Evolutionary conservation across 2,888 invertebrate species (phyloP).

Genomic region (Elegia similella): DNA sequence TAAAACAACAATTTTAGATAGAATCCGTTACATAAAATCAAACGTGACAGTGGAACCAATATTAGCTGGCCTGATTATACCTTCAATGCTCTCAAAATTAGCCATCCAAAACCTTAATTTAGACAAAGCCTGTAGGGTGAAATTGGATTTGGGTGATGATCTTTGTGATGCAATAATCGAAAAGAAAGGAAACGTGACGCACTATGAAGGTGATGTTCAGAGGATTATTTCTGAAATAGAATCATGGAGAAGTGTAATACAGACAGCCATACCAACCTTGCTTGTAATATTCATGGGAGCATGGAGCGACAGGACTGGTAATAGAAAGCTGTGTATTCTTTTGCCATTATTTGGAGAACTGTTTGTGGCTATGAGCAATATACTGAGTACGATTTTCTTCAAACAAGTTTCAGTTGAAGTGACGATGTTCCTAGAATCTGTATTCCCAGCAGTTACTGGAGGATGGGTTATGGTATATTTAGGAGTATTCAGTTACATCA

Average conservation of each 20-base stretch:
- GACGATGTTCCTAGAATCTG: constrained; percentile 74
- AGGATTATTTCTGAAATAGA: constrained; percentile 77
- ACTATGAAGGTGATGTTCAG: constrained; percentile 83
- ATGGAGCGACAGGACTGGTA: constrained; percentile 83
- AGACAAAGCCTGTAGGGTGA: constrained; percentile 68
- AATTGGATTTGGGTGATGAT: constrained; percentile 50
- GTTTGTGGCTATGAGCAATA: constrained; percentile 66
- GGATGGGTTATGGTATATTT: constrained; percentile 79
- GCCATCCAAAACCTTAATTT: constrained; percentile 80
- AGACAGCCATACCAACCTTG: constrained; percentile 78
- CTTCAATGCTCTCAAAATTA: constrained; percentile 83
- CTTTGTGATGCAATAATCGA: constrained; percentile 62
- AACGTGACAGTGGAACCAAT: constrained; percentile 88
- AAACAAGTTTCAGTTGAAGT: constrained; percentile 76
- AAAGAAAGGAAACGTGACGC: constrained; percentile 74
- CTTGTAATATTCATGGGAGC: constrained; percentile 82
- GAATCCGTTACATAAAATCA: constrained; percentile 73
- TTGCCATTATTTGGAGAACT: constrained; percentile 79
- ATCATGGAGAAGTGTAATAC: constrained; percentile 80
- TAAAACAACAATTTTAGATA: constrained; percentile 74
- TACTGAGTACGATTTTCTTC: constrained; percentile 78
- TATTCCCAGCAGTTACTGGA: constrained; percentile 79
- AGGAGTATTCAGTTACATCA: constrained; percentile 83
- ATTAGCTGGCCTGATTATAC: constrained; percentile 85
- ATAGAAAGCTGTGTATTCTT: constrained; percentile 80